Evolutionary conservation across 2,888 invertebrate species (phyloP), one percentile per base, ranked within the genome.

Genomic region (Stegana nigrithorax): DNA sequence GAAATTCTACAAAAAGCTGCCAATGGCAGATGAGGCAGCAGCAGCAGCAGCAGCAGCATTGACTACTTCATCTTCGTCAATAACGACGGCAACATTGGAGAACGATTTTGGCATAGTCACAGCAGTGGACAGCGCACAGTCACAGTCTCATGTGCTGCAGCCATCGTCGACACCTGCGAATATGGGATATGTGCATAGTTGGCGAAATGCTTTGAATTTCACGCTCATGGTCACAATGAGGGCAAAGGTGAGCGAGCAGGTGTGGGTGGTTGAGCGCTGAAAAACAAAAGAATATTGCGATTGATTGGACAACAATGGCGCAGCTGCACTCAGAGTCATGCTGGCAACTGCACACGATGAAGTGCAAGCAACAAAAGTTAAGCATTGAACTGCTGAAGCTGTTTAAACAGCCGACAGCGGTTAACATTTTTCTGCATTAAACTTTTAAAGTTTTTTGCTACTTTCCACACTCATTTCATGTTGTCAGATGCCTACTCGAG

Each of bases 161-260:
- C 47, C 76, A 58, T 70, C 80, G 14, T 78, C 84, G 2, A 82
- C 84, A 27, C 84, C 82, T 59, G 73, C 75, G 8, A 84, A 84
- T 53, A 82, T 82, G 73, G 83, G 84, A 50, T 84, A 80, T 56
- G 64, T 83, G 59, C 75, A 79, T 26, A 80, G 71, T 66, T 85
- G 85, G 85, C 72, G 81, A 58, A 84, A 84, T 73, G 65, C 78
- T 63, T 69, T 82, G 36, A 85, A 85, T 69, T 85, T 85, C 65
- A 85, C 85, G 7, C 71, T 85, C 64, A 84, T 85, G 85, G 74
- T 83, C 45, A 85, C 85, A 23, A 67, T 85, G 63, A 71, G 84
- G 69, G 78, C 82, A 25, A 85, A 85, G 83, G 85, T 85, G 71
- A 68, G 71, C 6, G 10, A n/a, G 14, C 4, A 36, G 10, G n/a